A percentile compares a stretch with the other conserved stretches of the same genome.
Evolutionary conservation across 2,113 vertebrate species (phyloP).

Genomic region (Pseudorectes ferrugineus): DNA sequence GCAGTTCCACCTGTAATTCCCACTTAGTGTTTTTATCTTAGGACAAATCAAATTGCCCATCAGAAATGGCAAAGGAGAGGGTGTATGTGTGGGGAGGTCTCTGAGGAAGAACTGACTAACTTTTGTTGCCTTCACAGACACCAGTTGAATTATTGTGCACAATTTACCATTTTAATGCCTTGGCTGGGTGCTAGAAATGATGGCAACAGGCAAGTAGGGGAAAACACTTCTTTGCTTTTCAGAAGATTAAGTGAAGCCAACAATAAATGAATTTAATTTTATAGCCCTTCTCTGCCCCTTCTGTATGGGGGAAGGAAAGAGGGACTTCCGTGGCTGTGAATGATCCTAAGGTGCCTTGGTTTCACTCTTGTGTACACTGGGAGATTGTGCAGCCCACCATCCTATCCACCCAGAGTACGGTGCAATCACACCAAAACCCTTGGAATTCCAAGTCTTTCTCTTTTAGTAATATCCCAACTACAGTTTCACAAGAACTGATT

Average conservation of each 20-base stretch:
- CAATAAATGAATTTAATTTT: neutral
- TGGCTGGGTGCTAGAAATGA: neutral
- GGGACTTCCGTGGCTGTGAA: neutral
- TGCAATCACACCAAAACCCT: neutral
- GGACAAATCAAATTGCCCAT: neutral
- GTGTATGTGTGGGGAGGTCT: neutral
- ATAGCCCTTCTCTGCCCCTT: neutral
- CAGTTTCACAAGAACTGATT: neutral
- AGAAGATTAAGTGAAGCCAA: neutral
- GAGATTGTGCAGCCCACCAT: too few relatives aligned
- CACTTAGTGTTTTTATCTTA: neutral
- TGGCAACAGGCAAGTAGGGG: neutral
- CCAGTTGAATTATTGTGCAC: neutral
- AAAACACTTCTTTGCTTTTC: neutral
- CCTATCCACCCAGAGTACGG: neutral
- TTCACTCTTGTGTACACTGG: neutral
- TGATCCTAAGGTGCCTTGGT: neutral
- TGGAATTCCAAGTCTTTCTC: neutral
- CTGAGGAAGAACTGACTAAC: neutral
- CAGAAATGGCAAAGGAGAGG: neutral
- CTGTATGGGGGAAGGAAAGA: fast-evolving
- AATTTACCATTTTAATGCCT: neutral
- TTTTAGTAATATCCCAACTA: neutral
- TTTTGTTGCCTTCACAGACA: neutral
- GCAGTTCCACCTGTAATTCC: neutral